Conservation (phyloP, 1,140 invertebrate species). For the Rhizoglyphus robini region DNA sequence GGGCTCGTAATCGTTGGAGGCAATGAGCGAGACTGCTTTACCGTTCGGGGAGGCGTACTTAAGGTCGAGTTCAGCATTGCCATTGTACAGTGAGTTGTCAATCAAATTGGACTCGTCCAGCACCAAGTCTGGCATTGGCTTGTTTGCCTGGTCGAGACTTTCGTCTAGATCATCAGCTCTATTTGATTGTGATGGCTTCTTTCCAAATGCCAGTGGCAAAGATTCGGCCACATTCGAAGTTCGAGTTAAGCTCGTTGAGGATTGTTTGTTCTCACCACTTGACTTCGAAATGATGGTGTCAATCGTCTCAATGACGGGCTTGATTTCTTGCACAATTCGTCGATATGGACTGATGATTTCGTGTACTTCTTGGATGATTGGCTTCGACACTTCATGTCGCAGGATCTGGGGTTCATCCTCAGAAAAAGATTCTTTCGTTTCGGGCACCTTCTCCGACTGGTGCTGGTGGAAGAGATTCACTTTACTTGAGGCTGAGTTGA, state of each 20-base stretch:
- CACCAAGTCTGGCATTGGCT: background rate
- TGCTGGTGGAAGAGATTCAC: conserved; percentile 17
- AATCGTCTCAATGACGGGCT: conserved; percentile 14
- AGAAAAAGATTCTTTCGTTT: conserved; percentile 9
- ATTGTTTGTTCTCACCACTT: background rate
- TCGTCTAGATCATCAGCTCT: background rate
- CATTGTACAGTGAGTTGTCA: conserved; percentile 17
- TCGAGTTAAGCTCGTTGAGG: background rate
- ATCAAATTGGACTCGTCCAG: background rate
- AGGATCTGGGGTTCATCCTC: conserved; percentile 19
- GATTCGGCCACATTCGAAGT: background rate
- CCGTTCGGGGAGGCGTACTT: conserved; percentile 7
- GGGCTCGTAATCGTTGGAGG: no score
- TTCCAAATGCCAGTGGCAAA: background rate
- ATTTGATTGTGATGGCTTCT: background rate
- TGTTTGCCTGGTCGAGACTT: background rate
- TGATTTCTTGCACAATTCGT: conserved; percentile 14
- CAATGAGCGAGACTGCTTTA: no score
- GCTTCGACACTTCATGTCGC: conserved; percentile 6
- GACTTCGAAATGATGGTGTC: conserved; percentile 15
- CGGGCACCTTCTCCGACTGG: background rate
- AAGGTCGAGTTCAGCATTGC: background rate
- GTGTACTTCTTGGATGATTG: conserved; percentile 1
- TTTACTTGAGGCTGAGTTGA: conserved; percentile 19
- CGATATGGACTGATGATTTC: conserved; percentile 14